Evolutionary conservation across 2,888 invertebrate species (phyloP).

Genomic region (Drosophila colorata): DNA sequence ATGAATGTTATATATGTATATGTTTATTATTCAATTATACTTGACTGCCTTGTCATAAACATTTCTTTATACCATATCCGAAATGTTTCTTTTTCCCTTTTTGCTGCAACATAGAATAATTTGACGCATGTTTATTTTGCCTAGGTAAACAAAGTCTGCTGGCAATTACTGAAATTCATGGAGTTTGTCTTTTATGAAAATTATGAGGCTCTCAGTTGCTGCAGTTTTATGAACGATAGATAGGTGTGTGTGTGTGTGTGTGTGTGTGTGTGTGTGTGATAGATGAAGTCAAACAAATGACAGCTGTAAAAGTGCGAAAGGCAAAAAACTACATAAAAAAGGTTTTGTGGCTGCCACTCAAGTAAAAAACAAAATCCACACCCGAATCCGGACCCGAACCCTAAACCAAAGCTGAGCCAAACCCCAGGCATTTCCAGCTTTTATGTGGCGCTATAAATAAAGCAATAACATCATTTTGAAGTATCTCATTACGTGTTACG

Average conservation of each 20-base stretch:
- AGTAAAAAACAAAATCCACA: slow-evolving; percentile 27
- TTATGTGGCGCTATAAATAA: slow-evolving; percentile 75
- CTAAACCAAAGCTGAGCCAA: slow-evolving; percentile 43
- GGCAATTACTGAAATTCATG: slow-evolving; percentile 47
- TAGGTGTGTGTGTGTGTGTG: slow-evolving; percentile 7
- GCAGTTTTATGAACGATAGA: slow-evolving; percentile 33
- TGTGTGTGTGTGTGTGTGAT: slow-evolving; percentile 1
- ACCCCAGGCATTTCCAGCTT: slow-evolving; percentile 43
- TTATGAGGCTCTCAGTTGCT: slow-evolving; percentile 35
- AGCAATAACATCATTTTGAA: slow-evolving; percentile 82
- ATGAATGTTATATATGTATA: background rate
- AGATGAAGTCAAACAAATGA: slow-evolving; percentile 37
- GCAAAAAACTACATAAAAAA: slow-evolving; percentile 64
- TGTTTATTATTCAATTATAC: too few species aligned
- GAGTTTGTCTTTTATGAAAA: slow-evolving; percentile 32
- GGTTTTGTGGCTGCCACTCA: slow-evolving; percentile 31
- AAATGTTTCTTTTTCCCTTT: background rate
- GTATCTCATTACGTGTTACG: slow-evolving; percentile 80
- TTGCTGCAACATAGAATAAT: background rate
- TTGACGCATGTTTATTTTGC: slow-evolving; percentile 15
- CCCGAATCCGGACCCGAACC: background rate
- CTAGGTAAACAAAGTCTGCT: slow-evolving; percentile 8
- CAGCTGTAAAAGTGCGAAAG: slow-evolving; percentile 53
- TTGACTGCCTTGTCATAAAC: background rate
- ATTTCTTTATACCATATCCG: background rate